Base-by-base conservation (phyloP, 2,888 invertebrate genomes). In the Drosophila fungiperda region DNA sequence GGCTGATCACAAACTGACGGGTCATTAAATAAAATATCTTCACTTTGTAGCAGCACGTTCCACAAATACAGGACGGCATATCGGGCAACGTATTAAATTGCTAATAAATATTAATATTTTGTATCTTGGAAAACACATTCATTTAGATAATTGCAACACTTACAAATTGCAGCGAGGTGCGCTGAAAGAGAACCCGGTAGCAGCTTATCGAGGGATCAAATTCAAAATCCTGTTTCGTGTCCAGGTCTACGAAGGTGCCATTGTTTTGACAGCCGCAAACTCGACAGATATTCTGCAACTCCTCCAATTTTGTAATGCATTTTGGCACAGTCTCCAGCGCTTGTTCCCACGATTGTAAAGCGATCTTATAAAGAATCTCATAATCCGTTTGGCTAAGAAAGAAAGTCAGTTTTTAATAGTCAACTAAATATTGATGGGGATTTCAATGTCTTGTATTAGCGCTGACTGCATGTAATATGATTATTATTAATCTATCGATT, bases 81-180 rank as follows among this genome's bases (percentile, higher is more conserved):
- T 80, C 74, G 1, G 80, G 77, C 80, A 77, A 77, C 5, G 62
- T 68, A 35, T 62, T 57, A 29, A 79, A 70, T 68, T 73, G 68
- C 73, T 76, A 23, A 20, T 9, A 32, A 26, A 32, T 4, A 48
- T 20, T 15, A 15, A 1, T 8, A 23, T 23, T 45, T 49, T 23
- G 7, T n/a, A 11, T 1, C 2, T 33, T 26, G 12, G 32, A 26
- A 12, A 36, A 6, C 5, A 33, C 17, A 17, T 17, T 17, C 1
- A 1, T 4, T 11, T 33, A 7, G 26, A 9, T 5, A 0, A 23
- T 12, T 1, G 7, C 9, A 0, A 0, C 9, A 71, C 74, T 72
- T 69, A 78, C 78, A 49, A 78, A 78, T 29, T 75, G 79, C 32
- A 72, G 52, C 29, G 78, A 79, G 3, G 72, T 67, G 33, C 68